These are phyloP conservation scores for Stegostoma tigrinum DNA, from an alignment of 2,113 vertebrate genomes.

Conservation along the genomic window DNA sequence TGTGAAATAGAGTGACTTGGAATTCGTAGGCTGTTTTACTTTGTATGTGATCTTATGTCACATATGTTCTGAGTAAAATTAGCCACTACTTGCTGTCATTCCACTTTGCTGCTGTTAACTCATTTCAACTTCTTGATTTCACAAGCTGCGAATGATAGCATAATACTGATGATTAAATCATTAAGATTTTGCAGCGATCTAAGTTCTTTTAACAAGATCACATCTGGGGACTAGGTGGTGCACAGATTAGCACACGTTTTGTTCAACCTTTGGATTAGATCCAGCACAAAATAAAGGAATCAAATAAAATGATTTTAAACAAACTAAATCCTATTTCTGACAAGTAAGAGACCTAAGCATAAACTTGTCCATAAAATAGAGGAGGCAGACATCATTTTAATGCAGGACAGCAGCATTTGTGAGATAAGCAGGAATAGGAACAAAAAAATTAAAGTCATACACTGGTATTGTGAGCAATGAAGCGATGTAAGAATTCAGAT, in stretches of 20 bases:
- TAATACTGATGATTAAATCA: background rate
- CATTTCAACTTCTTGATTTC: background rate
- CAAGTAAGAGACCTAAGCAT: background rate
- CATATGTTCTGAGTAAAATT: background rate
- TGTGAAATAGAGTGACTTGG: background rate
- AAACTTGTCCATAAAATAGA: background rate
- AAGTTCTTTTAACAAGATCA: background rate
- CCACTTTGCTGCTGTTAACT: background rate
- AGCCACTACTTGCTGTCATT: background rate
- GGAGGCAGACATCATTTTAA: background rate
- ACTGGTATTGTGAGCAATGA: background rate
- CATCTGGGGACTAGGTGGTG: background rate
- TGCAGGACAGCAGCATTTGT: background rate
- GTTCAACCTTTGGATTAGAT: background rate
- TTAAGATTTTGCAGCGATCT: background rate
- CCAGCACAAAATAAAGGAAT: background rate
- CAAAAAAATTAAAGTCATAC: background rate
- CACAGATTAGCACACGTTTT: background rate
- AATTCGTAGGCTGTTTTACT: background rate
- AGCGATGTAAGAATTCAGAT: background rate
- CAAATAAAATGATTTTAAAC: background rate
- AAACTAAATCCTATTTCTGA: background rate
- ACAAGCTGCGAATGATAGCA: background rate
- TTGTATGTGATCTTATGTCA: background rate
- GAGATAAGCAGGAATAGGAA: background rate